Evolutionary conservation across 2,797 vertebrate genomes (phyloP), one percentile per base, ranked within the genome.

Genomic region (Geotrypetes seraphini): DNA sequence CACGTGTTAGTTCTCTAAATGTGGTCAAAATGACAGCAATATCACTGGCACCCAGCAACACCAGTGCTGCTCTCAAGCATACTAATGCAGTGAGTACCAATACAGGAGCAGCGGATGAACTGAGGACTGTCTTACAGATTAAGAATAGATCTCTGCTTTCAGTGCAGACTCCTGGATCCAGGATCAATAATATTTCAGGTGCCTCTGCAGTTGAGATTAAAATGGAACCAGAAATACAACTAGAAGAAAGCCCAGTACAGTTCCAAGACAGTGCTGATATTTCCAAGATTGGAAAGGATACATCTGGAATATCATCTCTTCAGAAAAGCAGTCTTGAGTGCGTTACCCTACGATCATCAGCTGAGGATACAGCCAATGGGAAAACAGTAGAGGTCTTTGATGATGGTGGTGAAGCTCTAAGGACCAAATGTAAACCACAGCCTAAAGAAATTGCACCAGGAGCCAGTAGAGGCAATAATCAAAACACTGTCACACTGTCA

Each of bases 21-120:
- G 80, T 96, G 71, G 90, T 99, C 23, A 94, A 96, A 67, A 96
- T 97, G 92, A 83, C 92, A 13, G 66, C 92, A 57, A 90, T 98
- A 76, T 90, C 95, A 3, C 85, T 97, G 12, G 73, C 90, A 3
- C 84, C 88, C 2, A 88, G 64, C 72, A 77, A 69, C 60, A 49
- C 56, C 41, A 66, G 74, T 8, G 45, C 79, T 33, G 73, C 78
- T 7, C 50, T 88, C 40, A 88, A 86, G 47, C 86, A 86, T 15
- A 73, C 85, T 1, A 73, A 89, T 47, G 78, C 88, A 7, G 77
- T 71, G 23, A 64, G 63, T 22, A 79, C 48, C 19, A 58, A 55
- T 38, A 27, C 66, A 12, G 70, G 73, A 30, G 45, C 52, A 25
- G 36, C 28, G 7, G 89, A 92, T 22, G 87, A 92, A 40, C 36